Conservation (phyloP, 2,888 invertebrate species). For the Pachydiplax longipennis region DNA sequence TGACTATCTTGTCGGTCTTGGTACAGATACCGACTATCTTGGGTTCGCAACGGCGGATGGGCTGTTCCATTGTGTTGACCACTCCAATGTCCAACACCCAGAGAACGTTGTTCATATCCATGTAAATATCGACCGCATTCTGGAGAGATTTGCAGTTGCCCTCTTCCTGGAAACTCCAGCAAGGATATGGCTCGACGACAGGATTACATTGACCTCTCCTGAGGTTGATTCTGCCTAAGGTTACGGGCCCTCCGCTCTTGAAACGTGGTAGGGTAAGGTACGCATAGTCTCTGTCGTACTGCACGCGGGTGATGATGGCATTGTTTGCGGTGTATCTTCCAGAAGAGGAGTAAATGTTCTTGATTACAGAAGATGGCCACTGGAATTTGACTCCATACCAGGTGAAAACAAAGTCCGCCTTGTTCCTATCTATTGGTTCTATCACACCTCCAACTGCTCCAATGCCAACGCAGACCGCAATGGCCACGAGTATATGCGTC, state of each 20-base stretch:
- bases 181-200: slow-evolving; percentile 48
- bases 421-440: slow-evolving; percentile 54
- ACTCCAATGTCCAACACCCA: slow-evolving; percentile 70
- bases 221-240: slow-evolving; percentile 56
- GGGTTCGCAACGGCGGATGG: slow-evolving; percentile 64
- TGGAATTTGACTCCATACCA: slow-evolving; percentile 60
- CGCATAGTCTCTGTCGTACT: slow-evolving; percentile 66
- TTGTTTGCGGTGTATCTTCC: slow-evolving; percentile 68
- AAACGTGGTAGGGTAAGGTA: slow-evolving; percentile 65
- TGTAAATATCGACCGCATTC: slow-evolving; percentile 67
- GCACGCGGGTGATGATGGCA: slow-evolving; percentile 69
- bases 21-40: slow-evolving; percentile 70
- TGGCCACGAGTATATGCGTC: background rate
- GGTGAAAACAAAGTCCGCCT: slow-evolving; percentile 55
- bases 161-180: slow-evolving; percentile 48
- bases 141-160: slow-evolving; percentile 52
- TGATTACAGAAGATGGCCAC: slow-evolving; percentile 68
- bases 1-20: slow-evolving; percentile 62
- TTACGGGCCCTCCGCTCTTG: slow-evolving; percentile 53
- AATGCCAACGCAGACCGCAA: slow-evolving; percentile 48
- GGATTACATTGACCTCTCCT: background rate
- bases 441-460: slow-evolving; percentile 52
- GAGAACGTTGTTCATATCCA: slow-evolving; percentile 67
- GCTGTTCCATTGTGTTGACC: slow-evolving; percentile 67
- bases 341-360: slow-evolving; percentile 65